Conservation (phyloP, 2,113 vertebrate species). For the Coptodon bakossiorum region DNA sequence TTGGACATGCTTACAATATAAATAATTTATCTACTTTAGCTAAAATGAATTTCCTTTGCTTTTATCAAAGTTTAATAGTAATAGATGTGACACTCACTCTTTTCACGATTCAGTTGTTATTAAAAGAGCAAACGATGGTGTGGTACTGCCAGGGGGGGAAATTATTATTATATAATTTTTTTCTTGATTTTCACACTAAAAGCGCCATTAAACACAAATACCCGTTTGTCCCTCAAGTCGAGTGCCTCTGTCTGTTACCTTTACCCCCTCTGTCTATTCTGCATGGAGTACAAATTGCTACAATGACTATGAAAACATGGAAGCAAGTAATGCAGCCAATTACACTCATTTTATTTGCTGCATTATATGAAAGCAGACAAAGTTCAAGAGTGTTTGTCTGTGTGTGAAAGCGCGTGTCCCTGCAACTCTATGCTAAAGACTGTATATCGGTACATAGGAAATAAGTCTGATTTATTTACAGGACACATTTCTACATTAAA, state of each 20-base stretch:
- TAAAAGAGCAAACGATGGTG: background rate
- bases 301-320: conserved; percentile 7
- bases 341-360: background rate
- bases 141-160: background rate
- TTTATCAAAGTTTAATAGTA: background rate
- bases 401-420: background rate
- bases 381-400: background rate
- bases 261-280: background rate
- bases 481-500: background rate
- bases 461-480: background rate
- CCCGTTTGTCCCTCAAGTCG: background rate
- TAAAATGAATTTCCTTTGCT: background rate
- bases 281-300: conserved; percentile 13
- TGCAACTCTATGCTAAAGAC: background rate
- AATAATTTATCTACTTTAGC: background rate
- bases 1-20: background rate
- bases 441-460: background rate
- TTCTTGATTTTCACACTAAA: background rate
- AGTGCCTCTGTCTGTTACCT: background rate
- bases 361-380: background rate
- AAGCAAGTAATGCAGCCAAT: conserved; percentile 23
- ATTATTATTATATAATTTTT: background rate
- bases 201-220: background rate
- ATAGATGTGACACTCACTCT: background rate
- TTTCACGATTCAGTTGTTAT: background rate